Evolutionary conservation across 1,140 invertebrate genomes (phyloP).

Genomic region (Nasonia longicornis): DNA sequence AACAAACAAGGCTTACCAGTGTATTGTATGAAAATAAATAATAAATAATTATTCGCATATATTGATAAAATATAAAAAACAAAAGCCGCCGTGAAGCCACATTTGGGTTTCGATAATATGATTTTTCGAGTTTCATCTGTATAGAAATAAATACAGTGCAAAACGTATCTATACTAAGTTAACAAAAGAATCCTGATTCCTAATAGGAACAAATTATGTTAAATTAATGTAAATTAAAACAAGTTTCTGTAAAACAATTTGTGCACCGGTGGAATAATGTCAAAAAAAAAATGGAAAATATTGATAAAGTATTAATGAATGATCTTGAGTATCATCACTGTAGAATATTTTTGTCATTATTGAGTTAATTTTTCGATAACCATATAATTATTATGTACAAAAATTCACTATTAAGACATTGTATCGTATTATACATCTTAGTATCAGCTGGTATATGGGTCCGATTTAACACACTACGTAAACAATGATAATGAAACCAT

Average conservation of each 20-base stretch:
- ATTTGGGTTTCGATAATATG: background rate
- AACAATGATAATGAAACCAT: slow-evolving; percentile 46
- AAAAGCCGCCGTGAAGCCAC: slow-evolving; percentile 5
- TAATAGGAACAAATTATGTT: background rate
- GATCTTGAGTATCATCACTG: slow-evolving; percentile 5
- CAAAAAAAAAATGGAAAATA: background rate
- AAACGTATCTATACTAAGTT: background rate
- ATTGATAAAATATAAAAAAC: slow-evolving; percentile 28
- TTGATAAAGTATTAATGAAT: background rate
- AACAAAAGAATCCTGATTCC: background rate
- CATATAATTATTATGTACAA: slow-evolving; percentile 29
- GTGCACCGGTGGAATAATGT: slow-evolving; percentile 13
- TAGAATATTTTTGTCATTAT: slow-evolving; percentile 27
- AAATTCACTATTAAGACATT: background rate
- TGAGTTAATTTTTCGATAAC: slow-evolving; percentile 14
- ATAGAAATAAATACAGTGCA: background rate
- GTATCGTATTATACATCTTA: slow-evolving; percentile 34
- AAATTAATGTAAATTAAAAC: too few relatives aligned
- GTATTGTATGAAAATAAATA: slow-evolving; percentile 18
- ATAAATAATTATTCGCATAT: slow-evolving; percentile 27
- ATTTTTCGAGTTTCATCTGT: background rate
- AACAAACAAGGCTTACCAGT: slow-evolving; percentile 49
- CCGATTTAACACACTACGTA: slow-evolving; percentile 62
- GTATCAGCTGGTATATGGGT: slow-evolving; percentile 67
- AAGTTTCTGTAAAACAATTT: background rate